phyloP scores from a whole-genome alignment of 2,888 invertebrate genomes.

The Scelioninae gen. 1 region DNA sequence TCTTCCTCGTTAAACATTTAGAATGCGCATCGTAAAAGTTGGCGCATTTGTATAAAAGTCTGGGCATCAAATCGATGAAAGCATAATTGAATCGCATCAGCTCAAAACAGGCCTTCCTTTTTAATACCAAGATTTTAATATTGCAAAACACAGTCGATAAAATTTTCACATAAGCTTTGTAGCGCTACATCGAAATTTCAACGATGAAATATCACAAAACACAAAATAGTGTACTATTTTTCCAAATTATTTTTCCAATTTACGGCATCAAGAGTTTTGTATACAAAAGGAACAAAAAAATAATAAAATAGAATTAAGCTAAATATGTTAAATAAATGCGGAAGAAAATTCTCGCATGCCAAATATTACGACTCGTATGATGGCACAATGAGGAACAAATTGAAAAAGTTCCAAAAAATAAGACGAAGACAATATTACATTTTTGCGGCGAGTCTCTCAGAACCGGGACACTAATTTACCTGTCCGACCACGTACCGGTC shows the following conservation, averaged over 20 bases:
- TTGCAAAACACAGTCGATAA: no score
- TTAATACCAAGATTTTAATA: no score
- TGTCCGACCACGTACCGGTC: conserved; percentile 58
- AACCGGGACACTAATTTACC: conserved; percentile 59
- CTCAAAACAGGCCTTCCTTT: no score
- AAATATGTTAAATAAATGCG: conserved; percentile 13
- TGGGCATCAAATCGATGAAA: neutral
- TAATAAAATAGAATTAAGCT: no score
- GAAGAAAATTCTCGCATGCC: conserved; percentile 1
- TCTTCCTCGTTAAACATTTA: neutral
- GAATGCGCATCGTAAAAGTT: neutral
- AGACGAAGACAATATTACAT: conserved; percentile 54
- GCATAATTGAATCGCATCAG: neutral
- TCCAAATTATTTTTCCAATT: no score
- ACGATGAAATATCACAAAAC: no score
- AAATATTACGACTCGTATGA: conserved; percentile 23
- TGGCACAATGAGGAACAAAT: conserved; percentile 50
- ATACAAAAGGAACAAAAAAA: no score
- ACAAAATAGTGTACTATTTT: no score
- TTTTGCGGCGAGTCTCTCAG: conserved; percentile 35
- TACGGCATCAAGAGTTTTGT: no score
- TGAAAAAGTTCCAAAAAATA: conserved; percentile 60
- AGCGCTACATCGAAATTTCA: no score
- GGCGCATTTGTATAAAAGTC: neutral
- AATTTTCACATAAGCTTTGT: no score